Base-by-base conservation (phyloP, 2,113 vertebrate genomes). In the Rousettus leschenaultii region DNA sequence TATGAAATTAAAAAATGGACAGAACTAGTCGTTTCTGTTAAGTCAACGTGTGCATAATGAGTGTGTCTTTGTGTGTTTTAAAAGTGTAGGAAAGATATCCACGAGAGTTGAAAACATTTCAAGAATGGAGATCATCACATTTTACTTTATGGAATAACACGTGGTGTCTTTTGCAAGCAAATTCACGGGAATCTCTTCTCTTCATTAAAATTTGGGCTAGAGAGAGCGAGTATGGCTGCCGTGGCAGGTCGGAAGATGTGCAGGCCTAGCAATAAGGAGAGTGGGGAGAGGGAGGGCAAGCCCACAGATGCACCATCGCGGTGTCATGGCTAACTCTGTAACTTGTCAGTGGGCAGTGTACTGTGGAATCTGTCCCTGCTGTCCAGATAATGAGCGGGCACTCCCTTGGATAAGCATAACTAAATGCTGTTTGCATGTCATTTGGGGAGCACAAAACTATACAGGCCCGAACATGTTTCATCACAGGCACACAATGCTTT, bases 1-100 rank as follows among this genome's bases (percentile, higher is more conserved):
- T 90, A 97, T 96, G 97, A 98, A 98, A 98, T 97, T 88, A 97
- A 96, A 97, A 96, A 88, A 95, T 85, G 94, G 86, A 86, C 73
- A 73, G 59, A 90, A 93, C 88, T 86, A 95, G 89, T 89, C 94
- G 91, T 95, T 96, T 97, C 80, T 95, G 57, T 95, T 85, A 75
- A 95, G 78, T 40, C 82, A 12, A 48, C 95, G 90, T 95, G 82
- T 91, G 9, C 21, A 15, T 24, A 2, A 95, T 61, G 86, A 4
- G 9, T 77, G 16, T 75, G 45, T 74, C 38, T 79, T 33, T 6
- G 80, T 97, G 92, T 97, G 97, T 92, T 86, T 83, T 92, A 84
- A 97, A 82, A 97, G 93, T 94, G 88, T 97, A 97, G 89, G 89
- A 73, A 68, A 94, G 86, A 35, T 30, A 97, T 93, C 91, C 93